Evolutionary conservation across 2,888 invertebrate genomes (phyloP).

Genomic region (Stictocephala bisonia): DNA sequence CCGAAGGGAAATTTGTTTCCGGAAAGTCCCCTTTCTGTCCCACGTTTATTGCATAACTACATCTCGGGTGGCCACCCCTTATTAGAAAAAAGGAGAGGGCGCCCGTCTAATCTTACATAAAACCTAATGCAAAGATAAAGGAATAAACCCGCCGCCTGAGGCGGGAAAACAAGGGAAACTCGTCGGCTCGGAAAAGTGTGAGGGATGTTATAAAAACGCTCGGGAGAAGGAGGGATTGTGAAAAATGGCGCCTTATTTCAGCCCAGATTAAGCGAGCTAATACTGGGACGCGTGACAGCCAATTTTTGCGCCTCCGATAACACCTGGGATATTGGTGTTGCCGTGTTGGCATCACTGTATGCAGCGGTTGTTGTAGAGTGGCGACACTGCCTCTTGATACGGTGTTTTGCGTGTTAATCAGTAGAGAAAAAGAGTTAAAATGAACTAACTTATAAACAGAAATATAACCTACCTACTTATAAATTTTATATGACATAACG

Average conservation of each 20-base stretch:
- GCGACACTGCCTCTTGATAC: neutral
- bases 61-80: conserved; percentile 29
- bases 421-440: no score
- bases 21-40: conserved; percentile 27
- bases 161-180: conserved; percentile 9
- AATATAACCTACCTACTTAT: no score
- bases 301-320: conserved; percentile 12
- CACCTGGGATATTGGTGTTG: no score
- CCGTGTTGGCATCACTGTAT: conserved; percentile 14
- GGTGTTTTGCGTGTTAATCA: no score
- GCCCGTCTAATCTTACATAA: conserved; percentile 32
- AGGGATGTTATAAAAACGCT: conserved; percentile 47
- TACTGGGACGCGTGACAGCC: conserved; percentile 18
- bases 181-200: conserved; percentile 29
- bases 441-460: no score
- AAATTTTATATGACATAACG: no score
- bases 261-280: conserved; percentile 29
- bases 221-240: conserved; percentile 59
- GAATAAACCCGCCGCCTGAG: no score
- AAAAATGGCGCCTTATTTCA: conserved; percentile 38
- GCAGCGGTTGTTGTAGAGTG: neutral
- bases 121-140: conserved; percentile 43
- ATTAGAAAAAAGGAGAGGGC: conserved; percentile 19
- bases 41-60: conserved; percentile 46
- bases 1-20: conserved; percentile 48